Base-by-base conservation (phyloP, 2,797 vertebrate genomes). In the Manis crassicaudata region DNA sequence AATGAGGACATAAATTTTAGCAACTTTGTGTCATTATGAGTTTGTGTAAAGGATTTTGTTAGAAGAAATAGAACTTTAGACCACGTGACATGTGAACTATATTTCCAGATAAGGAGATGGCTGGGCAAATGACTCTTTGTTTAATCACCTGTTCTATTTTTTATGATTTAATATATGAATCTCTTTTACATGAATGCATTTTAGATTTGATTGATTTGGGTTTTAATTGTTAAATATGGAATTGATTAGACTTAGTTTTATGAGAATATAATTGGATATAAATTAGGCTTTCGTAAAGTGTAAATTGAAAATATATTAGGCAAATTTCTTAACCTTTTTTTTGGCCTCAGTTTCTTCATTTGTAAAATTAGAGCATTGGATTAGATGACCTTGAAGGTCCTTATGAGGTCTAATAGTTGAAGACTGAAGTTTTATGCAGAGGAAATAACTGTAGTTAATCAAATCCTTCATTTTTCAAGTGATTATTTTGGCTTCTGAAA, bases 81-180 rank as follows among this genome's bases (percentile, higher is more conserved):
- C 58, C 92, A 95, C 0, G 7, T 96, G 97, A 95, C 43, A 7
- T 0, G 16, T 96, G 96, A 96, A 93, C 95, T 94, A 46, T 86
- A 58, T 81, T 94, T 95, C 76, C 46, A 75, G 92, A 97, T 65
- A 95, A 94, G 91, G 87, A 96, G 67, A 60, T 93, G 87, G 70
- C 77, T 94, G 91, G 93, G 90, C 58, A 96, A 96, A 97, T 97
- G 97, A 95, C 94, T 97, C 60, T 91, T 94, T 96, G 82, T 96
- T 97, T 97, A 97, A 98, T 98, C 96, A 98, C 97, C 97, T 97
- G 96, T 97, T 97, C 96, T 97, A 97, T 98, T 97, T 97, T 97
- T 98, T 97, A 98, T 98, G 97, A 97, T 96, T 97, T 97, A 97
- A 98, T 97, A 97, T 92, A 96, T 97, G 97, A 97, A 90, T 96